Conservation (phyloP, 2,113 vertebrate genomes). For the Odobenus rosmarus region DNA sequence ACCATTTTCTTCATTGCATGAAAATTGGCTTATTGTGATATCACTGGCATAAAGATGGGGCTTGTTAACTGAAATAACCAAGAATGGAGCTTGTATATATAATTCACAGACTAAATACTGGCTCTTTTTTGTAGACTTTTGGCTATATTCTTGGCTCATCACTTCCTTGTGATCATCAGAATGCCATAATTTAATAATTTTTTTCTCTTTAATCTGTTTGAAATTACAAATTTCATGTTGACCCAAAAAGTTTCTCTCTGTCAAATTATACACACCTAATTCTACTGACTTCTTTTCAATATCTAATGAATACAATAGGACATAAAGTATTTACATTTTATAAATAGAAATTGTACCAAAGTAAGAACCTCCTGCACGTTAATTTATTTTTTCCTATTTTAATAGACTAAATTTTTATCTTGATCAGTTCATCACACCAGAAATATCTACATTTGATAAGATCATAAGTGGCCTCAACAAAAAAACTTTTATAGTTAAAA, state of each 20-base stretch:
- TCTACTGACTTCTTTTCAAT: neutral
- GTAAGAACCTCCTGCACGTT: neutral
- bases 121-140: neutral
- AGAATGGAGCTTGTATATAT: neutral
- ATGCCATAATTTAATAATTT: neutral
- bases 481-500: neutral
- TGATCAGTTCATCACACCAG: neutral
- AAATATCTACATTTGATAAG: neutral
- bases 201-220: neutral
- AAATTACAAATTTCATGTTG: neutral
- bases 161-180: neutral
- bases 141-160: neutral
- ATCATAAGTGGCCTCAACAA: neutral
- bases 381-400: neutral
- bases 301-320: neutral
- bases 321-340: neutral
- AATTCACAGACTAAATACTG: neutral
- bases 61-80: neutral
- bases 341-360: neutral
- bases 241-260: neutral
- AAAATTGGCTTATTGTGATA: neutral
- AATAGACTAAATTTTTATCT: neutral
- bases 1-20: neutral
- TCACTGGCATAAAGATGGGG: neutral
- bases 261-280: neutral